These are phyloP conservation scores for Muntiacus muntjak DNA, from an alignment of 2,113 vertebrate genomes.

Conservation along the genomic window DNA sequence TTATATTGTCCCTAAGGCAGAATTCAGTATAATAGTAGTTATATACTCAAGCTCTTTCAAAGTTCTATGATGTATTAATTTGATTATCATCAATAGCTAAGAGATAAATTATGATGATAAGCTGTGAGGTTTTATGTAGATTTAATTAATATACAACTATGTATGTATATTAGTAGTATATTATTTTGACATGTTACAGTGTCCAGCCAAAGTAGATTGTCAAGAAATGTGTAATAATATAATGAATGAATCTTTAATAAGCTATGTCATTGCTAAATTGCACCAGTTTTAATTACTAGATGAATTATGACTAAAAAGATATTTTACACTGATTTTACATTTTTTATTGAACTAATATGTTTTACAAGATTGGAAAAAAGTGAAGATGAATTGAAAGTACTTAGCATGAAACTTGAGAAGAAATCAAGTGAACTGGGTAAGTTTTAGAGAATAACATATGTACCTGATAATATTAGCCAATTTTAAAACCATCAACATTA, in stretches of 20 bases:
- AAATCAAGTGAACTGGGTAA: constrained; percentile 82
- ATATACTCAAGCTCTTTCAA: background rate
- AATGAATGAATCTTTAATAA: constrained; percentile 1
- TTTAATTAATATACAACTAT: background rate
- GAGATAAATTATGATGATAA: constrained; percentile 13
- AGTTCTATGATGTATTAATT: constrained; percentile 16
- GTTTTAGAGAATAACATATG: constrained; percentile 35
- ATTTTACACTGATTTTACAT: constrained; percentile 17
- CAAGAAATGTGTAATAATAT: constrained; percentile 24
- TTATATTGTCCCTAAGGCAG: constrained; percentile 23
- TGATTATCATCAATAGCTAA: constrained; percentile 18
- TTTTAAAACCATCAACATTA: background rate
- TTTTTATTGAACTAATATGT: constrained; percentile 22
- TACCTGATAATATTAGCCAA: constrained; percentile 26
- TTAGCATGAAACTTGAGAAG: constrained; percentile 74
- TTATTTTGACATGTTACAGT: constrained; percentile 33
- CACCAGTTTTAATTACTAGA: constrained; percentile 28
- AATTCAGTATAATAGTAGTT: constrained; percentile 14
- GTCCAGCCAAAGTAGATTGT: background rate
- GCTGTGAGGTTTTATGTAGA: constrained; percentile 26
- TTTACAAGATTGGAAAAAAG: constrained; percentile 73
- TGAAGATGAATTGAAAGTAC: constrained; percentile 69
- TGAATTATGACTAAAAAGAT: constrained; percentile 43
- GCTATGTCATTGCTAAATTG: background rate
- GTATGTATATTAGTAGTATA: background rate